Base-by-base conservation (phyloP, 2,113 vertebrate genomes). In the Dicentrarchus labrax region DNA sequence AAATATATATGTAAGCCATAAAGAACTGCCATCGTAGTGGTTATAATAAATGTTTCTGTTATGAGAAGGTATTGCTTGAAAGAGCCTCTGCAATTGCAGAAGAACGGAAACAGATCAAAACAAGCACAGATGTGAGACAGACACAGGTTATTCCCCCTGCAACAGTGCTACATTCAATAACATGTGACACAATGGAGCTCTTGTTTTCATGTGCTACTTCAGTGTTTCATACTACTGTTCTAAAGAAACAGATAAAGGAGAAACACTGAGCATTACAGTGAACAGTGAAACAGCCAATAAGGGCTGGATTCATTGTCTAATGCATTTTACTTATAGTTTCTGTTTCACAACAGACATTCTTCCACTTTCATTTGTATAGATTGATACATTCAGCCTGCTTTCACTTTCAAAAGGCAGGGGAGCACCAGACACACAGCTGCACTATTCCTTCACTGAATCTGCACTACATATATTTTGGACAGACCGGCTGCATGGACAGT, bases 381-480 rank as follows among this genome's bases (percentile, higher is more conserved):
- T 41, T 57, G 0, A 11, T 51, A 12, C 0, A 47, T 15, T 53
- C 2, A 8, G 22, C 5, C 64, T 66, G 57, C 78, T 94, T 94
- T 94, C 93, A 91, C 82, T 93, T 94, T 93, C 78, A 91, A 73
- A 36, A 79, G 2, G 24, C 47, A 65, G 10, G 1, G 19, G 3
- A 59, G 48, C 47, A 57, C 8, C 8, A 30, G 5, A 47, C 74
- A 59, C 0, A 74, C 21, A 57, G 47, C 65, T 21, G 22, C 36
- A 60, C 6, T 13, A 8, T 3, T 69, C 12, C 39, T 59, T 2
- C 5, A 11, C 21, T 59, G 21, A 5, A 66, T 16, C 47, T 62
- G 48, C 21, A 45, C 24, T 9, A 22, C 8, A 64, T 2, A 54
- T 7, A 11, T 11, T 79, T 15, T 59, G 38, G 38, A 72, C 7